phyloP scores from a whole-genome alignment of 2,113 vertebrate genomes.

The Daphoenositta chrysoptera region DNA sequence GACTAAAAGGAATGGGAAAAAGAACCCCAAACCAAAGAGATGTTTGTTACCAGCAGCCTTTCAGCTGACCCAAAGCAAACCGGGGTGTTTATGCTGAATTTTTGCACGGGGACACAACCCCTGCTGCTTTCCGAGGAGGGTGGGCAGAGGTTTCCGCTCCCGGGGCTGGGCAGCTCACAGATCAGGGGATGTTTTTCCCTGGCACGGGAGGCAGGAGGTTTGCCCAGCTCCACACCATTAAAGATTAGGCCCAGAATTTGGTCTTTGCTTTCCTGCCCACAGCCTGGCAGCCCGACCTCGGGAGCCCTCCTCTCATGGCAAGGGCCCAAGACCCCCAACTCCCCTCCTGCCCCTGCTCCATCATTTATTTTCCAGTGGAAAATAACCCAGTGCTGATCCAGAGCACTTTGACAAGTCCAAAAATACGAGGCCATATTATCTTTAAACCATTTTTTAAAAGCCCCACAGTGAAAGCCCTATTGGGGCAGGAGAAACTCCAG shows the following conservation, averaged over 20 bases:
- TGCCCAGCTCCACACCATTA: neutral
- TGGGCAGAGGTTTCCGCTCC: accelerated
- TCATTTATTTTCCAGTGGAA: slow-evolving; percentile 36
- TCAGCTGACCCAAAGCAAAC: neutral
- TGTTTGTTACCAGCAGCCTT: neutral
- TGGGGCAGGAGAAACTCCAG: neutral
- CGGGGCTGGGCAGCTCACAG: accelerated
- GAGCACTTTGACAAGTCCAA: slow-evolving; percentile 6
- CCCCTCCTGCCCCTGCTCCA: neutral
- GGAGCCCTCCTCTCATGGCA: neutral
- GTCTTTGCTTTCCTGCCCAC: neutral
- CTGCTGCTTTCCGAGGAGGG: neutral
- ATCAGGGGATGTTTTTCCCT: neutral
- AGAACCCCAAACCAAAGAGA: accelerated
- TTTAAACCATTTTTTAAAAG: slow-evolving; percentile 13
- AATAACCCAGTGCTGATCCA: neutral
- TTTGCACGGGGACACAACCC: accelerated
- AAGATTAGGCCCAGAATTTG: neutral
- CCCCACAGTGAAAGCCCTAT: neutral
- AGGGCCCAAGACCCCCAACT: accelerated
- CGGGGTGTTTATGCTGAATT: accelerated
- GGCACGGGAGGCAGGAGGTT: neutral
- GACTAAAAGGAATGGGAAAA: neutral
- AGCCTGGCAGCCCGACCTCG: neutral
- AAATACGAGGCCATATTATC: slow-evolving; percentile 40